These are phyloP conservation scores for Mus minutoides DNA, from an alignment of 2,797 vertebrate species.

Conservation along the genomic window DNA sequence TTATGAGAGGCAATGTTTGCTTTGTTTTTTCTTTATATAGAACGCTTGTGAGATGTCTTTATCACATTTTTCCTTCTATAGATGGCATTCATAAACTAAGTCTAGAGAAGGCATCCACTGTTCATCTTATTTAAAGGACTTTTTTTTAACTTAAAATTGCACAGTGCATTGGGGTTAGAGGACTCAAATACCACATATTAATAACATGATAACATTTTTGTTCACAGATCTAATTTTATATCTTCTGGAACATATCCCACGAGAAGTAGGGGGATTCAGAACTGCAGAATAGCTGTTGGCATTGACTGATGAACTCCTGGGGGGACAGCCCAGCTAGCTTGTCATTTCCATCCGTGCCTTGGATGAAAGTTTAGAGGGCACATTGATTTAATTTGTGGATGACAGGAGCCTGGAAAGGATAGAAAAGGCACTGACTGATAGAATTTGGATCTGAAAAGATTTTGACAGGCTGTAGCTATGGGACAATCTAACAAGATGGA, in stretches of 20 bases:
- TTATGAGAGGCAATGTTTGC: neutral
- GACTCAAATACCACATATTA: constrained; percentile 34
- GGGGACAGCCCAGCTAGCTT: constrained; percentile 23
- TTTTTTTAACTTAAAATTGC: constrained; percentile 22
- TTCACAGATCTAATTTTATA: constrained; percentile 17
- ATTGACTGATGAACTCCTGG: constrained; percentile 60
- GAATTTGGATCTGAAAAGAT: constrained; percentile 65
- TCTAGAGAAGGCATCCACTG: neutral
- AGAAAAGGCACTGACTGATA: constrained; percentile 60
- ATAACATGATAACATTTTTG: neutral
- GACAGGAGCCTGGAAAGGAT: constrained; percentile 70
- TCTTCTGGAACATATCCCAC: neutral
- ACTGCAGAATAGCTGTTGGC: constrained; percentile 18
- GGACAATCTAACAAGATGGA: constrained; percentile 54
- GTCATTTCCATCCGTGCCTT: constrained; percentile 61
- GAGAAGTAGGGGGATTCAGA: constrained; percentile 9
- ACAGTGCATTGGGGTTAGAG: neutral
- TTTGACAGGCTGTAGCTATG: constrained; percentile 52
- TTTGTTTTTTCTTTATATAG: neutral
- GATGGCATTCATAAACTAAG: constrained; percentile 7
- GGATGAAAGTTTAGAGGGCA: constrained; percentile 61
- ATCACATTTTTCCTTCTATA: constrained; percentile 17
- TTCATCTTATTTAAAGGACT: constrained; percentile 20
- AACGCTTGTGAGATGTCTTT: neutral
- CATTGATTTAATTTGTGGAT: constrained; percentile 70